A percentile compares a stretch with the other conserved stretches of the same genome.
Evolutionary conservation across 2,888 invertebrate species (phyloP).

Genomic region (Eurytoma californica): DNA sequence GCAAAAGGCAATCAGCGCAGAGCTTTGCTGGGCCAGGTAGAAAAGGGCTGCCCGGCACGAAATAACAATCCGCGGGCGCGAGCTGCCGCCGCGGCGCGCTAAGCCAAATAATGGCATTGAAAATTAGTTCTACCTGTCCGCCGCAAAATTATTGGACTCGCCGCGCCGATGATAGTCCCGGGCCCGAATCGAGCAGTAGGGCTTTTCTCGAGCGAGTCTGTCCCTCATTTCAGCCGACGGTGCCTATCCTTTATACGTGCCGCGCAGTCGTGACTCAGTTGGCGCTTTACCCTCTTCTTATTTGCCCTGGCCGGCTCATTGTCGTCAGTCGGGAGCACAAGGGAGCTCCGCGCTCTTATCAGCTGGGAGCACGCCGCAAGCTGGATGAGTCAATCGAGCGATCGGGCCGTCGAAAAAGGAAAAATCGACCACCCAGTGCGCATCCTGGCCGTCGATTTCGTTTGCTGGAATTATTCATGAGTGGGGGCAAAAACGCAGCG

Average conservation of each 20-base stretch:
- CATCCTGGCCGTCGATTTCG: conserved; percentile 35
- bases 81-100: conserved; percentile 63
- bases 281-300: not conserved
- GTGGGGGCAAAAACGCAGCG: not conserved
- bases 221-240: not conserved
- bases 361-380: too few species aligned
- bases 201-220: conserved; percentile 51
- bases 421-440: conserved; percentile 32
- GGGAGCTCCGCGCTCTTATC: too few species aligned
- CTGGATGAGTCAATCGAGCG: too few species aligned
- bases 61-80: conserved; percentile 61
- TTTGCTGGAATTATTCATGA: conserved; percentile 48
- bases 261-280: not conserved
- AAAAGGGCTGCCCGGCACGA: conserved; percentile 35
- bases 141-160: conserved; percentile 69
- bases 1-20: conserved; percentile 54
- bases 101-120: conserved; percentile 75
- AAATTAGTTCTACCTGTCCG: conserved; percentile 71
- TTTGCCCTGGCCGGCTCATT: not conserved
- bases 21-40: conserved; percentile 29
- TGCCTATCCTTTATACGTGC: not conserved
- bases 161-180: conserved; percentile 56
- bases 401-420: not conserved
- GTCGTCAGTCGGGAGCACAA: too few species aligned
- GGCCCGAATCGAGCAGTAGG: conserved; percentile 61